Conservation (phyloP, 2,888 invertebrate genomes). For the Bruchidius siliquastri region DNA sequence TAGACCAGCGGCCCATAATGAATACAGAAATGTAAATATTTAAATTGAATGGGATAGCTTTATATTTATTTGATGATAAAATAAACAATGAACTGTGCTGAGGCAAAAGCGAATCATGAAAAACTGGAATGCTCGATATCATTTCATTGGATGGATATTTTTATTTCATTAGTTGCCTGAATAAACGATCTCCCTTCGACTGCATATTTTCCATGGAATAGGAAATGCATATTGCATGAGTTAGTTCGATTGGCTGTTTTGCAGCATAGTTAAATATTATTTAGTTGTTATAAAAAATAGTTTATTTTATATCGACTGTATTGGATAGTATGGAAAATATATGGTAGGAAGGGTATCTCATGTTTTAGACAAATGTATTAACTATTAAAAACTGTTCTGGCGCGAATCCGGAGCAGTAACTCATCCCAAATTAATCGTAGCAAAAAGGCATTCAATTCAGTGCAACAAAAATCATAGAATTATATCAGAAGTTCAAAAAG, state of each 20-base stretch:
- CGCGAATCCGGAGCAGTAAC: too few relatives aligned
- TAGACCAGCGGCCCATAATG: background rate
- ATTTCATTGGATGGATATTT: background rate
- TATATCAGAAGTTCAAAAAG: too few relatives aligned
- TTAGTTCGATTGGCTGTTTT: background rate
- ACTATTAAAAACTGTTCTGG: too few relatives aligned
- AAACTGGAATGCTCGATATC: background rate
- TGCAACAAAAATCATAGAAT: too few relatives aligned
- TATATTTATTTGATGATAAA: background rate
- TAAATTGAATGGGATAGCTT: background rate
- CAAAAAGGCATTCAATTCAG: too few relatives aligned
- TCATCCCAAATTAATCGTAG: too few relatives aligned
- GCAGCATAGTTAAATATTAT: background rate
- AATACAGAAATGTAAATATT: background rate
- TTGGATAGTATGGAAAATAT: too few relatives aligned
- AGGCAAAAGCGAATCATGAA: background rate
- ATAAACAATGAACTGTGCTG: background rate
- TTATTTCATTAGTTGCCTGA: background rate
- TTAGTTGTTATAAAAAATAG: background rate
- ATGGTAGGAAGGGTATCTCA: too few relatives aligned
- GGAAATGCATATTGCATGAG: background rate
- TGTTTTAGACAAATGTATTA: too few relatives aligned
- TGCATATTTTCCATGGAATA: background rate
- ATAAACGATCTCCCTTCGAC: background rate
- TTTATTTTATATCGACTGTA: background rate